A percentile compares a stretch with the other conserved stretches of the same genome.
phyloP scores from a whole-genome alignment of 1,140 invertebrate species.

The Mizuhopecten yessoensis region DNA sequence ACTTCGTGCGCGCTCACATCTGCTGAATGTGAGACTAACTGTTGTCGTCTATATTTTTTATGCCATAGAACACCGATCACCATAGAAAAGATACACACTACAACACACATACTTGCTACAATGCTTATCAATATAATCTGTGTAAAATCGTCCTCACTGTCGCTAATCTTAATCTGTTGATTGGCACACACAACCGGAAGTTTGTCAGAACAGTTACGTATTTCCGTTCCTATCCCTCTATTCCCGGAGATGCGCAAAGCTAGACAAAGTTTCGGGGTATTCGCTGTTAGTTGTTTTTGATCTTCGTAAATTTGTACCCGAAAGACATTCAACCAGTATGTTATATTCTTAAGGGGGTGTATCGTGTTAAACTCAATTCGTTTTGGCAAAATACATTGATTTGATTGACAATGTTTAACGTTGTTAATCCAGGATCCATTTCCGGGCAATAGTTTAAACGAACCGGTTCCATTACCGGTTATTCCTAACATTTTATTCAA shows the following conservation, averaged over 20 bases:
- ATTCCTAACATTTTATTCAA: neutral
- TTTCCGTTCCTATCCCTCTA: neutral
- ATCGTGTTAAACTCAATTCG: neutral
- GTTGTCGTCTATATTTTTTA: no score
- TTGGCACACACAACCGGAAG: slow-evolving; percentile 14
- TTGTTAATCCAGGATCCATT: neutral
- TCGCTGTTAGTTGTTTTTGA: neutral
- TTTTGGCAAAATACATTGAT: neutral
- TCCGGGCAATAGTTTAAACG: neutral
- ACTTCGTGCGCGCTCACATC: neutral
- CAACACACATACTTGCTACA: neutral
- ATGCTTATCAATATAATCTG: neutral
- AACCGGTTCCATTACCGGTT: neutral
- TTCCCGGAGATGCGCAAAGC: neutral
- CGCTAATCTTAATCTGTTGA: no score
- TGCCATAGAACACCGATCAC: neutral
- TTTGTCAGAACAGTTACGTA: neutral
- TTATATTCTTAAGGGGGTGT: neutral
- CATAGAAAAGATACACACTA: neutral
- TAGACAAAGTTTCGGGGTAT: neutral
- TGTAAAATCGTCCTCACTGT: neutral
- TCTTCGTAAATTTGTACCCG: neutral
- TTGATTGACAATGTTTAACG: neutral
- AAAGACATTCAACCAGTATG: neutral
- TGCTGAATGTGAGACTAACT: neutral